Base-by-base conservation (phyloP, 2,113 vertebrate genomes). In the Tupaia tana region DNA sequence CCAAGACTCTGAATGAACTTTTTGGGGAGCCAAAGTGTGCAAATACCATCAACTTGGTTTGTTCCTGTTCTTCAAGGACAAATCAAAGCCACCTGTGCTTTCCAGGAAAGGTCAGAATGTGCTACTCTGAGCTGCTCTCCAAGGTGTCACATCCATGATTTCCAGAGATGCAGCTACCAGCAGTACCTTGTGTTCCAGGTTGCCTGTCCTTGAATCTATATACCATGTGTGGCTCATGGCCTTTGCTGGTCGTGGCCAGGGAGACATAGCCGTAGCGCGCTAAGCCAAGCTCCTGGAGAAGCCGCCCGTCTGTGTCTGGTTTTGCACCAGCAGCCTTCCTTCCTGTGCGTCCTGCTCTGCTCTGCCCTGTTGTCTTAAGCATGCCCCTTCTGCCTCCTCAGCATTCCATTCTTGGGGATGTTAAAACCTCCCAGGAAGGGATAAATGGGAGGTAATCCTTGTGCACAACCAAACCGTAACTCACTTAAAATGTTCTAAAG, bases 91-190 rank as follows among this genome's bases (percentile, higher is more conserved):
- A 14, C 14, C 7, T 18, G 13, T 15, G 63, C 75, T 81, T 27
- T 34, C n/a, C 11, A 15, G 92, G 71, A 59, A 0, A 0, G 22
- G 58, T 3, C 11, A 29, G 52, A 52, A 43, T 16, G 52, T 1
- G 0, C 14, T 25, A 1, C 24, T 2, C 59, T 54, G 56, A 69
- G 61, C 16, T 31, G 56, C 89, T 71, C 9, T 58, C 73, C 4
- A 20, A 29, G 11, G 34, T 15, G 6, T 18, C 20, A 0, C 14
- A 8, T 0, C 27, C n/a, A 27, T 19, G 34, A 24, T 81, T 67
- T 86, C 69, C 11, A 11, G 34, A 77, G 61, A 69, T 15, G 61
- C 34, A 25, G 3, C 43, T 12, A 3, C 43, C 66, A 34, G 8
- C 12, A 20, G n/a, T 11, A 1, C 52, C 6, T 12, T 11, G 12